Percentiles rank a stretch among this genome's conserved stretches.
These are phyloP conservation scores for Clinocottus analis DNA, from an alignment of 2,113 vertebrate species.

Conservation along the genomic window DNA sequence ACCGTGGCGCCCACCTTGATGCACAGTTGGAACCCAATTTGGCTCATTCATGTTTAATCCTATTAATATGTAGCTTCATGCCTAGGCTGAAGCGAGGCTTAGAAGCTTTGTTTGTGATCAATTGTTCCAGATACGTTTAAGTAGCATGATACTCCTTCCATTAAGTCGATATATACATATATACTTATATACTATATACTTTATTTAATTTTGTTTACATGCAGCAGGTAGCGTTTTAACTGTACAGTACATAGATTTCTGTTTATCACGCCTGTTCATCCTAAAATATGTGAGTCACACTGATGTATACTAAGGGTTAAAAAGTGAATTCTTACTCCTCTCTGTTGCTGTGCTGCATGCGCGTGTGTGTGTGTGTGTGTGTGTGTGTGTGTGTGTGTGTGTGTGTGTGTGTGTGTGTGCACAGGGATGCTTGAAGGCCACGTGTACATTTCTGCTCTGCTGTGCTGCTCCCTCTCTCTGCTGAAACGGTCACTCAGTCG, in stretches of 20 bases:
- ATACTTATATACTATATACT: too few species aligned
- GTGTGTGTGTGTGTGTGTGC: not conserved
- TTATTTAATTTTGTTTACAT: too few species aligned
- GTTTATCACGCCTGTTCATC: too few species aligned
- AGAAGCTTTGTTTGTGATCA: not conserved
- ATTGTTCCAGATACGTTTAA: not conserved
- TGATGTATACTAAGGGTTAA: too few species aligned
- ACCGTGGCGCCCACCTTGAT: not conserved
- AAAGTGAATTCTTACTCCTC: too few species aligned
- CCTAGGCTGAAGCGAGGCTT: constrained; percentile 10
- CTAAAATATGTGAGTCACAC: too few species aligned
- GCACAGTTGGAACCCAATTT: constrained; percentile 26
- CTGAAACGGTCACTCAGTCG: constrained; percentile 26
- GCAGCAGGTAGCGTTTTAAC: too few species aligned
- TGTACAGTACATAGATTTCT: too few species aligned
- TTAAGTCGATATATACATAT: not conserved
- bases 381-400: constrained; percentile 2
- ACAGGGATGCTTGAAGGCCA: constrained; percentile 53
- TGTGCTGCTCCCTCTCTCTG: constrained; percentile 22
- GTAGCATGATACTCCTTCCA: not conserved
- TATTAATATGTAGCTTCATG: constrained; percentile 42
- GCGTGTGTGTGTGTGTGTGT: not conserved
- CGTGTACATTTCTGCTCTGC: constrained; percentile 63
- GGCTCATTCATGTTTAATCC: constrained; percentile 17
- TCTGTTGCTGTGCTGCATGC: too few species aligned